Conservation (phyloP, 1,140 invertebrate genomes). For the Bombus superbus region DNA sequence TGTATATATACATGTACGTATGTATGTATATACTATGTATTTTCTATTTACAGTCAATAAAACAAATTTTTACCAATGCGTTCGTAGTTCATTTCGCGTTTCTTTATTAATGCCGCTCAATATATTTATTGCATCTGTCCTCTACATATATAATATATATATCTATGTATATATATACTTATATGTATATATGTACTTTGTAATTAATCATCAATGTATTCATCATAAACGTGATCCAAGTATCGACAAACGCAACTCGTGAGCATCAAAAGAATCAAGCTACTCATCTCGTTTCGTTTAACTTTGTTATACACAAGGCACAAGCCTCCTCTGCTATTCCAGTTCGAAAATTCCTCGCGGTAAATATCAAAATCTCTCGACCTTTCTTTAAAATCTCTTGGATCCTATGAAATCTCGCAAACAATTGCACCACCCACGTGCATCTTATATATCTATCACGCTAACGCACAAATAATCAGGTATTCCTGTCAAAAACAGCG, state of each 20-base stretch:
- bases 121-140: conserved; percentile 46
- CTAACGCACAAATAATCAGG: background rate
- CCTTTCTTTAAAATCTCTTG: background rate
- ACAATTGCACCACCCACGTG: background rate
- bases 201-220: background rate
- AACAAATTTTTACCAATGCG: background rate
- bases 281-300: background rate
- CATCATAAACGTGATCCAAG: background rate
- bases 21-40: background rate
- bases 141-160: conserved; percentile 23
- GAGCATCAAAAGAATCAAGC: background rate
- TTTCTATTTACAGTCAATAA: conserved; percentile 33
- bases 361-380: background rate
- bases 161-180: background rate
- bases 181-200: background rate
- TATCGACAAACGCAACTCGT: background rate
- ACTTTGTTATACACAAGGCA: conserved; percentile 46
- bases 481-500: background rate
- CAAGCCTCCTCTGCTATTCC: conserved; percentile 25
- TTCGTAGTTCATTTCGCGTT: background rate
- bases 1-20: background rate
- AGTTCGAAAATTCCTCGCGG: no score
- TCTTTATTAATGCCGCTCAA: conserved; percentile 26
- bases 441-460: conserved; percentile 15
- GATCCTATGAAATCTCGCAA: background rate